Conservation (phyloP, 2,113 vertebrate species). For the Toxotes jaculatrix region DNA sequence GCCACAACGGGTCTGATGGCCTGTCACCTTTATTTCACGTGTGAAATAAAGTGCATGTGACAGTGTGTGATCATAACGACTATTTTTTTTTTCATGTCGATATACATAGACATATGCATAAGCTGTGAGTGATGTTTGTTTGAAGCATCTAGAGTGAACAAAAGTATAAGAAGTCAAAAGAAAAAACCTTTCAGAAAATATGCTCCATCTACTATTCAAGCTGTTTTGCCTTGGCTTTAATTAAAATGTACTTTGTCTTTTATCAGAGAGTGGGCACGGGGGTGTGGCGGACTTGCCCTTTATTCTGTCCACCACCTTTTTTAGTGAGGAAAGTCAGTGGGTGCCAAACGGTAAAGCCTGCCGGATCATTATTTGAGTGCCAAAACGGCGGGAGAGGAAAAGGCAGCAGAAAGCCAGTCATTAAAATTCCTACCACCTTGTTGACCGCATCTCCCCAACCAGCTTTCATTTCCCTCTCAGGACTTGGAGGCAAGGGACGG, state of each 20-base stretch:
- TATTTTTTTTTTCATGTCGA: neutral
- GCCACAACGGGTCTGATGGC: slow-evolving; percentile 27
- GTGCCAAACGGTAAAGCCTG: slow-evolving; percentile 75
- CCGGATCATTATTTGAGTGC: slow-evolving; percentile 76
- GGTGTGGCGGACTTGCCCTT: slow-evolving; percentile 53
- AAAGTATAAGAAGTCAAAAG: slow-evolving; percentile 9
- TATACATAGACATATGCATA: neutral
- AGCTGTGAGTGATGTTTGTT: neutral
- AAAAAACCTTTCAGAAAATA: slow-evolving; percentile 33
- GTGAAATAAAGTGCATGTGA: slow-evolving; percentile 7
- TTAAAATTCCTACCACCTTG: slow-evolving; percentile 81
- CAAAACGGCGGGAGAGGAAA: slow-evolving; percentile 75
- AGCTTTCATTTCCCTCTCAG: slow-evolving; percentile 57
- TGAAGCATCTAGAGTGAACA: neutral
- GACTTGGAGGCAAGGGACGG: slow-evolving; percentile 41
- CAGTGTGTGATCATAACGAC: slow-evolving; percentile 14
- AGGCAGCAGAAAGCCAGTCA: slow-evolving; percentile 74
- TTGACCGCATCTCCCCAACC: slow-evolving; percentile 71
- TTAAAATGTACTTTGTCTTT: slow-evolving; percentile 67
- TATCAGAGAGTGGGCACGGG: slow-evolving; percentile 43
- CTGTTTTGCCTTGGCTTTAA: slow-evolving; percentile 61
- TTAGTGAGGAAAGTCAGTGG: slow-evolving; percentile 58
- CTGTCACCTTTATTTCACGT: slow-evolving; percentile 52
- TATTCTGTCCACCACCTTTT: slow-evolving; percentile 57
- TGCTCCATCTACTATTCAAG: slow-evolving; percentile 42